These are phyloP conservation scores for Caenorhabditis drosophilae DNA, from an alignment of 2,888 invertebrate genomes.

Conservation along the genomic window DNA sequence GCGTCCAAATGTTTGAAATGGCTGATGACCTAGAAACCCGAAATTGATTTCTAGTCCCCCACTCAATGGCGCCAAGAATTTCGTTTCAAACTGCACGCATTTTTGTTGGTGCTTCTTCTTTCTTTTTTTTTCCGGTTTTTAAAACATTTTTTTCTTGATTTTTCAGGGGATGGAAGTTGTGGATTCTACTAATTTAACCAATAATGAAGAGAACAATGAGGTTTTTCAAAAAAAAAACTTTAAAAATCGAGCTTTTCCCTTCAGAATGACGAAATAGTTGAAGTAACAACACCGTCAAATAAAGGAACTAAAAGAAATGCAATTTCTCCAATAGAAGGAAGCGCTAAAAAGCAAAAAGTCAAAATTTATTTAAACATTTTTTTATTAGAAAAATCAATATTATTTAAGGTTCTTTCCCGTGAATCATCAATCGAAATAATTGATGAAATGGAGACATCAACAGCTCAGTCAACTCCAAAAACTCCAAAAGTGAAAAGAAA, in stretches of 20 bases:
- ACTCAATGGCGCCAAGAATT: too few relatives aligned
- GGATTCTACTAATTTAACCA: background rate
- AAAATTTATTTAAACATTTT: background rate
- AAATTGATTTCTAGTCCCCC: too few relatives aligned
- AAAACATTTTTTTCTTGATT: background rate
- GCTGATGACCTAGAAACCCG: too few relatives aligned
- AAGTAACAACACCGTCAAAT: constrained; percentile 1
- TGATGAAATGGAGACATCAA: background rate
- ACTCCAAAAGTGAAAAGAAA: constrained; percentile 14
- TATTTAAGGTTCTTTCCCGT: background rate
- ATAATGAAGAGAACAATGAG: too few relatives aligned
- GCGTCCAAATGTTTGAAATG: too few relatives aligned
- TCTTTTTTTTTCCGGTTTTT: background rate
- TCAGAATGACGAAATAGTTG: background rate
- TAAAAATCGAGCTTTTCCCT: background rate
- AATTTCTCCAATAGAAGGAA: constrained; percentile 11
- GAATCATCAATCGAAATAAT: too few relatives aligned
- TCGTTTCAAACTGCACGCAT: too few relatives aligned
- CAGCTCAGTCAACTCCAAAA: constrained; percentile 18
- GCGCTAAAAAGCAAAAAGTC: constrained; percentile 25
- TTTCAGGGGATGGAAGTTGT: background rate
- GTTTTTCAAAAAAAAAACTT: background rate
- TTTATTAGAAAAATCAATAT: background rate
- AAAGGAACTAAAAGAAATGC: constrained; percentile 32
- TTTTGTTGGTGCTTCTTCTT: background rate